Percentiles rank a stretch among this genome's conserved stretches.
Conservation (phyloP, 1,140 invertebrate genomes). For the Linepithema humile region DNA sequence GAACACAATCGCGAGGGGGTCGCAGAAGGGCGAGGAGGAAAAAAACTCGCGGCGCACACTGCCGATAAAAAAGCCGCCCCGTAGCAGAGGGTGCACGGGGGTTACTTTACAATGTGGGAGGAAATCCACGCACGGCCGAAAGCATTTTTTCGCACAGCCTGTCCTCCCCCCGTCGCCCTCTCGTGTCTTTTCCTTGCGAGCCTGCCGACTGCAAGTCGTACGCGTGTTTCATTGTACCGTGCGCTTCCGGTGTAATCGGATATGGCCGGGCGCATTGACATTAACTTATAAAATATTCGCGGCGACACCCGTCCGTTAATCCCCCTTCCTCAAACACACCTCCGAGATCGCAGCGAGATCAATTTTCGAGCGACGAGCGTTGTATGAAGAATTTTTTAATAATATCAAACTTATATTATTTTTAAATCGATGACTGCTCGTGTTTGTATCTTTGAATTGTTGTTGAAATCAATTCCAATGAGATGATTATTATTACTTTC, state of each 20-base stretch:
- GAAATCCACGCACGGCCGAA: slow-evolving; percentile 67
- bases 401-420: not conserved
- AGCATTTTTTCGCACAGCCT: slow-evolving; percentile 68
- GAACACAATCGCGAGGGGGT: slow-evolving; percentile 69
- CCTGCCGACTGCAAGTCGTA: slow-evolving; percentile 60
- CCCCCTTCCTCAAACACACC: not conserved
- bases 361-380: not conserved
- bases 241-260: slow-evolving; percentile 81
- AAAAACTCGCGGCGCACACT: slow-evolving; percentile 59
- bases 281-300: slow-evolving; percentile 83
- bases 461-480: not conserved
- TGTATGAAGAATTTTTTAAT: not conserved
- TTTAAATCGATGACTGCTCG: not conserved
- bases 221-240: slow-evolving; percentile 72
- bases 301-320: slow-evolving; percentile 67
- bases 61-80: slow-evolving; percentile 63
- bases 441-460: not conserved
- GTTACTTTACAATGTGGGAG: slow-evolving; percentile 76
- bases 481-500: slow-evolving; percentile 16
- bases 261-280: slow-evolving; percentile 78
- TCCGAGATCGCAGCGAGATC: not conserved
- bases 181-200: slow-evolving; percentile 48
- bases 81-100: slow-evolving; percentile 52
- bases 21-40: slow-evolving; percentile 52
- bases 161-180: slow-evolving; percentile 32